phyloP scores from a whole-genome alignment of 2,797 vertebrate species.

The Rallus crepitans region DNA sequence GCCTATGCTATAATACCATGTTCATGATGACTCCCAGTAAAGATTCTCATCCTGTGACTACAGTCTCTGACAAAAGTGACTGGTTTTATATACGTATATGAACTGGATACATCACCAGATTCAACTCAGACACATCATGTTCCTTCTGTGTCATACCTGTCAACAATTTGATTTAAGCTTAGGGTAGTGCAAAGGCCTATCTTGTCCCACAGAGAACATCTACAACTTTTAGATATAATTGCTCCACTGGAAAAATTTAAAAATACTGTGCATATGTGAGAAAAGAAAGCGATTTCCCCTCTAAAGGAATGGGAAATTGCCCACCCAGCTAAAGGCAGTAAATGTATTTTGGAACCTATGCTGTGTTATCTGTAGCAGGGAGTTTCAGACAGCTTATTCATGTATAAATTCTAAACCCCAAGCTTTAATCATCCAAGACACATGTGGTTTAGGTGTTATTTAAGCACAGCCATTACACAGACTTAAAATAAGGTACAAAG shows the following conservation, averaged over 20 bases:
- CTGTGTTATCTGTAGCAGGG: neutral
- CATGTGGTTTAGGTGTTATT: neutral
- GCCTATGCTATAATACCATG: rapidly evolving
- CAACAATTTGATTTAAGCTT: neutral
- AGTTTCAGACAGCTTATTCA: neutral
- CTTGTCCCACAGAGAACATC: neutral
- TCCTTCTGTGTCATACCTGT: neutral
- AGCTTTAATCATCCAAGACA: neutral
- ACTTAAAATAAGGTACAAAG: neutral
- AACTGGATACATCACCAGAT: neutral
- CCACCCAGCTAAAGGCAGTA: neutral
- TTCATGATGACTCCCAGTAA: neutral
- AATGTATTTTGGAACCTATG: neutral
- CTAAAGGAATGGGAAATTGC: neutral
- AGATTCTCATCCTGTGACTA: neutral
- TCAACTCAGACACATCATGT: neutral
- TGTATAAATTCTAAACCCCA: neutral
- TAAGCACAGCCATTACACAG: neutral
- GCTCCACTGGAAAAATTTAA: neutral
- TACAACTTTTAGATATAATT: neutral
- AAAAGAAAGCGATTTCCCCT: neutral
- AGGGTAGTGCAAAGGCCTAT: neutral
- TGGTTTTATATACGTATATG: neutral
- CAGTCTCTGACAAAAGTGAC: neutral
- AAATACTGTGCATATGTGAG: neutral